phyloP scores from a whole-genome alignment of 2,797 vertebrate species.

The Peromyscus attwateri region DNA sequence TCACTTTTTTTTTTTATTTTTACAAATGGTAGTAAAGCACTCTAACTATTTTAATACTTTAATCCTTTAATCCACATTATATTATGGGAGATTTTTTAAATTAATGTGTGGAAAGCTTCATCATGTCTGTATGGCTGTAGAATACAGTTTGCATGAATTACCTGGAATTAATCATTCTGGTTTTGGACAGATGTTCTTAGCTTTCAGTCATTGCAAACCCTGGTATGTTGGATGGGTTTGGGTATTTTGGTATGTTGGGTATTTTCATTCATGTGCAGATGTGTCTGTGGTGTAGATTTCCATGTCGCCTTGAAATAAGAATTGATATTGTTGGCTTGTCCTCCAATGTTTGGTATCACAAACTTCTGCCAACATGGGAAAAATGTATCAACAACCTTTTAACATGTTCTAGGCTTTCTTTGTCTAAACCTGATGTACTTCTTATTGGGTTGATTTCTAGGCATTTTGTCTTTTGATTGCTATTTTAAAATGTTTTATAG shows the following conservation, averaged over 20 bases:
- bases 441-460: not conserved
- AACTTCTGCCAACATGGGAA: not conserved
- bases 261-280: not conserved
- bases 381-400: not conserved
- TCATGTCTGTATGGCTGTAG: not conserved
- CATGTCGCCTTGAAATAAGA: not conserved
- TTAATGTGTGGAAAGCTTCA: not conserved
- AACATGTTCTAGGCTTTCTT: slow-evolving; percentile 16
- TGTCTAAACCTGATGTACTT: not conserved
- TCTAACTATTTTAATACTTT: not conserved
- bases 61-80: not conserved
- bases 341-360: not conserved
- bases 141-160: not conserved
- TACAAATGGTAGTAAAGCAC: not conserved
- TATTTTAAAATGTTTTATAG: not conserved
- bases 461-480: not conserved
- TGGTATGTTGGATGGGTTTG: not conserved
- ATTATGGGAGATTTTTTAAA: not conserved
- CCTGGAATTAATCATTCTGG: not conserved
- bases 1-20: not conserved
- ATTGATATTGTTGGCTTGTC: not conserved
- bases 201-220: not conserved
- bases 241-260: too few relatives aligned
- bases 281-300: not conserved
- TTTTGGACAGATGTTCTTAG: not conserved